Evolutionary conservation across 2,797 vertebrate genomes (phyloP).

Genomic region (Acridotheres tristis): DNA sequence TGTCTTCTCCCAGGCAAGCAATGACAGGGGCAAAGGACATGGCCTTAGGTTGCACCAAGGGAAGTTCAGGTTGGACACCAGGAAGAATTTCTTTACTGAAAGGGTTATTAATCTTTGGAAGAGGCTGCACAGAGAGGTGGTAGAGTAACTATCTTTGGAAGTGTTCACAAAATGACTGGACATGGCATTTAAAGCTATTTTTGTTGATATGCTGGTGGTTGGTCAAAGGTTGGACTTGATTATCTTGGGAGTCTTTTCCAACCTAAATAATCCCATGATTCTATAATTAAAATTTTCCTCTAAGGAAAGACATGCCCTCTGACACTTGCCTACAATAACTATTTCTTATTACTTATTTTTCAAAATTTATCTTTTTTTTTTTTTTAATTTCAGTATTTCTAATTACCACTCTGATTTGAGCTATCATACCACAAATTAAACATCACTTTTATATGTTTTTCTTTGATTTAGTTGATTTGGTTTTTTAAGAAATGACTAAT

Average conservation of each 20-base stretch:
- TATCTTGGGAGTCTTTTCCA: neutral
- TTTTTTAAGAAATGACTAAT: neutral
- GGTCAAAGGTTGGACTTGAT: neutral
- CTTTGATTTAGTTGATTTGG: neutral
- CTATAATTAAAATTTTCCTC: neutral
- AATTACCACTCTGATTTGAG: neutral
- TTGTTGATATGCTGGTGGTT: neutral
- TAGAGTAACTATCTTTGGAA: neutral
- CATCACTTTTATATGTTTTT: neutral
- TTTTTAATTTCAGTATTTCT: neutral
- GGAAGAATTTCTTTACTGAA: neutral
- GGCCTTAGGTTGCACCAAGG: neutral
- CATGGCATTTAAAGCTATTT: neutral
- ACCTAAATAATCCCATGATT: neutral
- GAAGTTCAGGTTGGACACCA: neutral
- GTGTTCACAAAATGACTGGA: neutral
- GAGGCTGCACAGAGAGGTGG: neutral
- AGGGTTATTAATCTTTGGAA: neutral
- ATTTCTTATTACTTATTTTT: neutral
- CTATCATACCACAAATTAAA: neutral
- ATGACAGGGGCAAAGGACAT: too few relatives aligned
- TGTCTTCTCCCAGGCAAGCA: neutral
- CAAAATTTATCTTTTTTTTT: neutral
- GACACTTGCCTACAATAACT: neutral
- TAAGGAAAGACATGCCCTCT: neutral